A percentile compares a stretch with the other conserved stretches of the same genome.
phyloP scores from a whole-genome alignment of 2,113 vertebrate species.

The Lepus americanus region DNA sequence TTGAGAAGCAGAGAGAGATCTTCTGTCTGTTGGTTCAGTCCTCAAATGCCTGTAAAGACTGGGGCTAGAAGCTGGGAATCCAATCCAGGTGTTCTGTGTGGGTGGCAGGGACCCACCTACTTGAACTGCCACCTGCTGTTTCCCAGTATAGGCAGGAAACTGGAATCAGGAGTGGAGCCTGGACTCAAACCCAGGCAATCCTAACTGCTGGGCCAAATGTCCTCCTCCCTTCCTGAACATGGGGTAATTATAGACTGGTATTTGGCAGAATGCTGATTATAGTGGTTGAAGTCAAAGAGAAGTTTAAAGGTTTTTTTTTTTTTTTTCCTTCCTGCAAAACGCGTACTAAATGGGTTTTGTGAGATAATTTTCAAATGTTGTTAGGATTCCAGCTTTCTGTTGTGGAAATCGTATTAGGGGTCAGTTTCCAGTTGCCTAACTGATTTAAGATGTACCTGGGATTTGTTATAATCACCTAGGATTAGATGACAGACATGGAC shows the following conservation, averaged over 20 bases:
- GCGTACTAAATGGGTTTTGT: neutral
- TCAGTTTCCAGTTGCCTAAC: neutral
- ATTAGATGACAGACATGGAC: neutral
- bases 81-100: no score
- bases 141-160: no score
- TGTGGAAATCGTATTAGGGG: neutral
- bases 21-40: no score
- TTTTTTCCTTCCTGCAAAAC: neutral
- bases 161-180: no score
- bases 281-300: conserved; percentile 6
- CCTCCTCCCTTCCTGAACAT: neutral
- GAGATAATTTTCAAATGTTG: neutral
- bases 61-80: no score
- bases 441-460: neutral
- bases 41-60: no score
- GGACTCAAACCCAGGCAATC: no score
- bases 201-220: neutral
- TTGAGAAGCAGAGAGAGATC: no score
- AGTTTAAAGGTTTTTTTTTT: neutral
- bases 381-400: conserved; percentile 9
- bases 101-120: no score
- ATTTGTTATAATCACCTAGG: neutral
- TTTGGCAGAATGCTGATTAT: neutral
- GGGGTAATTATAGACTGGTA: neutral
- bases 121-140: no score